phyloP scores from a whole-genome alignment of 2,113 vertebrate species.

The Eubucco bourcierii region DNA sequence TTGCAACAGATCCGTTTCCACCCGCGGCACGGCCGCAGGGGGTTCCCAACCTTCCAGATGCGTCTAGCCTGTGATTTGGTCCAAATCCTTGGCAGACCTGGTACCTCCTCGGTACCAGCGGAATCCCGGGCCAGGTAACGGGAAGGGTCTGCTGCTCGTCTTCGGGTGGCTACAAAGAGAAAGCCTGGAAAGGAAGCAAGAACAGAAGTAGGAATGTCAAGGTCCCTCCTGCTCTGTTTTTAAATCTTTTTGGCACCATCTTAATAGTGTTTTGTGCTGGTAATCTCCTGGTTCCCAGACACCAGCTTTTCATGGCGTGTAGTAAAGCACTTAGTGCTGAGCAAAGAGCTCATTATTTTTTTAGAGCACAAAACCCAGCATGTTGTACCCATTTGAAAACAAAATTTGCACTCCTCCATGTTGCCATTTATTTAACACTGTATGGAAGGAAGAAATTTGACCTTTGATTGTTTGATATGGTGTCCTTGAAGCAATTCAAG shows the following conservation, averaged over 20 bases:
- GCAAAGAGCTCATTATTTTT: neutral
- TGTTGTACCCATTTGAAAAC: neutral
- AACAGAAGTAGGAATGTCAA: fast-evolving
- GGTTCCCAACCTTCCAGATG: fast-evolving
- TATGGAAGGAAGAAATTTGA: neutral
- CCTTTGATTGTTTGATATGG: neutral
- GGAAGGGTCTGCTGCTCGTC: fast-evolving
- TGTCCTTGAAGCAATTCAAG: neutral
- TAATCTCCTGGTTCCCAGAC: neutral
- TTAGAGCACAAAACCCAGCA: neutral
- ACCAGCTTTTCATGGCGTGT: neutral
- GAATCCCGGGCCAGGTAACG: neutral
- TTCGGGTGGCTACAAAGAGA: neutral
- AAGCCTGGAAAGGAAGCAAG: neutral
- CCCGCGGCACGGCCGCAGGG: fast-evolving
- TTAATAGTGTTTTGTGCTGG: neutral
- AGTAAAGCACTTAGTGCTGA: neutral
- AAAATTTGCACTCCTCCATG: fast-evolving
- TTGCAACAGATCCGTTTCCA: too few relatives aligned
- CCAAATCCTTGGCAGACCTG: fast-evolving
- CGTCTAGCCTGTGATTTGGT: fast-evolving
- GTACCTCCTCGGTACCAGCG: fast-evolving
- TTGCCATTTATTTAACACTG: neutral
- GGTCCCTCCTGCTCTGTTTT: neutral
- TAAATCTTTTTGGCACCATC: neutral